Conservation (phyloP, 1,140 invertebrate species). For the Saxidomus purpurata region DNA sequence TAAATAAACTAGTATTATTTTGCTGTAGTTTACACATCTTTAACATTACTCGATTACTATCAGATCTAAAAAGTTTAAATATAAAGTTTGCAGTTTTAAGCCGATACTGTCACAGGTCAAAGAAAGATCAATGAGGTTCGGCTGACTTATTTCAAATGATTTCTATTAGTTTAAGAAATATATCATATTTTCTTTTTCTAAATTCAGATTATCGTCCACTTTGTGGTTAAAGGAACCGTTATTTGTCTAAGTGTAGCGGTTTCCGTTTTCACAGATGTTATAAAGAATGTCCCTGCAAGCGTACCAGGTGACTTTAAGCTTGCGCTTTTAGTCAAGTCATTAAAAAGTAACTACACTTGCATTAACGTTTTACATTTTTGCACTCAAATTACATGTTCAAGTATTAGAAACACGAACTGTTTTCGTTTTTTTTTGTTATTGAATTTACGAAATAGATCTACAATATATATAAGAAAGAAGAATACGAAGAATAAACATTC, state of each 20-base stretch:
- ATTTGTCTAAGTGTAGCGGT: conserved; percentile 7
- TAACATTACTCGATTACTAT: not conserved
- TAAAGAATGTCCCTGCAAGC: not conserved
- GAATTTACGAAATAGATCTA: no score
- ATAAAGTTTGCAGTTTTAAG: not conserved
- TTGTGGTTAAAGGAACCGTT: conserved; percentile 41
- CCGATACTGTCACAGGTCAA: not conserved
- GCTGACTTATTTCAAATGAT: not conserved
- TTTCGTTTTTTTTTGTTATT: no score
- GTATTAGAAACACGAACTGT: no score
- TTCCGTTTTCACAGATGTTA: conserved; percentile 17
- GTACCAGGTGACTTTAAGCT: not conserved
- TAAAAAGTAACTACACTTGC: no score
- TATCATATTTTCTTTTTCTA: conserved; percentile 1
- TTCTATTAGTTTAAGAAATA: conserved; percentile 1
- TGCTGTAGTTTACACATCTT: not conserved
- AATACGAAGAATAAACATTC: no score
- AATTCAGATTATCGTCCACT: conserved; percentile 16
- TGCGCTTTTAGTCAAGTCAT: no score
- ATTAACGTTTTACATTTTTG: no score
- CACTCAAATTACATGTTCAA: no score
- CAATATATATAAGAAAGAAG: no score
- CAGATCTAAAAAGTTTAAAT: not conserved
- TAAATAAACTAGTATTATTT: not conserved
- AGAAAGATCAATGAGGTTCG: not conserved